Percentiles rank a stretch among this genome's conserved stretches.
Evolutionary conservation across 2,113 vertebrate genomes (phyloP).

Genomic region (Zingel zingel): DNA sequence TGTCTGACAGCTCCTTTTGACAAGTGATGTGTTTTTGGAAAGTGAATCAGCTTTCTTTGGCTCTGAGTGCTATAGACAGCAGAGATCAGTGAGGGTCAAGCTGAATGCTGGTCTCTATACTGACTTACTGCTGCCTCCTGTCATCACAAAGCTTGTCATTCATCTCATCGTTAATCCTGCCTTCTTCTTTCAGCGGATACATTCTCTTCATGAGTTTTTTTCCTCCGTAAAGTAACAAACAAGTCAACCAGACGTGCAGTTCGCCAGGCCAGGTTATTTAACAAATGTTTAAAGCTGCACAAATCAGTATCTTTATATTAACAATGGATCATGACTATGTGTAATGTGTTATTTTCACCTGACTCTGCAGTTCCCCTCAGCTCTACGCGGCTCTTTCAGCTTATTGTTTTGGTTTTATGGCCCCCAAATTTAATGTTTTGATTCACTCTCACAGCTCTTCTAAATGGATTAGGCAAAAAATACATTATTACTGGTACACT

Average conservation of each 20-base stretch:
- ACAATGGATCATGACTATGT: not conserved
- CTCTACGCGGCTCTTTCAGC: not conserved
- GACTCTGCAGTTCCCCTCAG: not conserved
- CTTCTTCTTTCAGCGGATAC: slow-evolving; percentile 42
- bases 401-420: slow-evolving; percentile 18
- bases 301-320: not conserved
- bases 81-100: slow-evolving; percentile 80
- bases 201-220: slow-evolving; percentile 33
- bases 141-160: slow-evolving; percentile 78
- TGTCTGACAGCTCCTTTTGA: slow-evolving; percentile 81
- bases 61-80: slow-evolving; percentile 80
- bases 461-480: not conserved
- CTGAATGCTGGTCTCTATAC: slow-evolving; percentile 73
- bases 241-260: slow-evolving; percentile 12
- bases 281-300: slow-evolving; percentile 12
- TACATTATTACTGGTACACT: not conserved
- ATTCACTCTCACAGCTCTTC: not conserved
- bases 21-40: slow-evolving; percentile 81
- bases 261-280: not conserved
- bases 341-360: not conserved
- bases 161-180: slow-evolving; percentile 73
- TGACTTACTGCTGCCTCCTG: slow-evolving; percentile 75
- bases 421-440: not conserved
- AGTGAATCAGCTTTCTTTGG: slow-evolving; percentile 80
- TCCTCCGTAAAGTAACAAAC: slow-evolving; percentile 11